Evolutionary conservation across 2,888 invertebrate genomes (phyloP), one percentile per base, ranked within the genome.

Genomic region (Romanomermis culicivorax): DNA sequence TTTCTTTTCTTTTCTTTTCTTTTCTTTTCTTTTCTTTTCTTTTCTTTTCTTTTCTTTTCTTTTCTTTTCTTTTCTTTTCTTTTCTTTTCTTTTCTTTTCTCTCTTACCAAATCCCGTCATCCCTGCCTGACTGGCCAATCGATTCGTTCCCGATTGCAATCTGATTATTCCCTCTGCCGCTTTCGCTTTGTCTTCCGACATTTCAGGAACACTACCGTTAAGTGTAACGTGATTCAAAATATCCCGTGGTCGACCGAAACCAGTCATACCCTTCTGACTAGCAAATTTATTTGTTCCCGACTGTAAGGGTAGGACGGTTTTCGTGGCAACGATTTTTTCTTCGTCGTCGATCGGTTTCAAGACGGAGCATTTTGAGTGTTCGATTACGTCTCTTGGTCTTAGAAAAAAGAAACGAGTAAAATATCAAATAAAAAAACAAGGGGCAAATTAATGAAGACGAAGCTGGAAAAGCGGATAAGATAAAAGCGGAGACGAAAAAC

Each of bases 51-150:
- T n/a, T n/a, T n/a, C n/a, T n/a, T n/a, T n/a, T n/a, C n/a, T n/a
- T n/a, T n/a, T n/a, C n/a, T n/a, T n/a, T n/a, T n/a, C n/a, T n/a
- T n/a, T n/a, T n/a, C n/a, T n/a, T n/a, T n/a, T n/a, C n/a, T n/a
- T n/a, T n/a, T n/a, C n/a, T n/a, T n/a, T n/a, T n/a, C n/a, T n/a
- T n/a, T n/a, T n/a, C n/a, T n/a, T n/a, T n/a, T n/a, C n/a, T n/a
- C n/a, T n/a, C 62, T 73, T 71, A 42, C 76, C 76, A 61, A 75
- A 75, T 23, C 74, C 74, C 48, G 72, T 73, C 73, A 74, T 75
- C 56, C 74, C 74, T 27, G 70, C 65, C 63, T 75, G 75, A 29
- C 71, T 70, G 30, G 75, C 75, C 29, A 74, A 71, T 60, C 71
- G 70, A 65, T 75, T 74, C 55, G 72, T 72, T 53, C 75, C 75